A percentile compares a stretch with the other conserved stretches of the same genome.
Evolutionary conservation across 1,140 invertebrate genomes (phyloP).

Genomic region (Bombus terrestris): DNA sequence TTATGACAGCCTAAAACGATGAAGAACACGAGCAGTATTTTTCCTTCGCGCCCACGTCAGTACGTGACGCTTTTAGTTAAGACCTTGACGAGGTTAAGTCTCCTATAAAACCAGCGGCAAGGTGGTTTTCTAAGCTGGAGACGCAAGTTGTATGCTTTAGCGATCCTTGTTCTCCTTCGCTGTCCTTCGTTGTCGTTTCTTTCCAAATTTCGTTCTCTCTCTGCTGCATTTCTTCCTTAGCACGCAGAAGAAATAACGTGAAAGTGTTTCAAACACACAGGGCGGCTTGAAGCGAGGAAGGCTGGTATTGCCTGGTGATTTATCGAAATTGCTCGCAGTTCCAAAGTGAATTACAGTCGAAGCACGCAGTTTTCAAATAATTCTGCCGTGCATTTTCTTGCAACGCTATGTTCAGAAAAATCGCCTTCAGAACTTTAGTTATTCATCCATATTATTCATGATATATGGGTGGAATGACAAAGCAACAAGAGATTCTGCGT

Average conservation of each 20-base stretch:
- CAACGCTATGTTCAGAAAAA: not conserved
- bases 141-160: not conserved
- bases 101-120: slow-evolving; percentile 28
- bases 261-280: slow-evolving; percentile 7
- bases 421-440: not conserved
- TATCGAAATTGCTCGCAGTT: slow-evolving; percentile 50
- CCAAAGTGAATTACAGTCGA: slow-evolving; percentile 49
- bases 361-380: slow-evolving; percentile 20
- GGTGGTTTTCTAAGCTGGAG: not conserved
- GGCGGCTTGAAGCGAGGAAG: not conserved
- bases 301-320: slow-evolving; percentile 24
- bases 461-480: not conserved
- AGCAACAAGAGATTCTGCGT: not conserved
- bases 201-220: not conserved
- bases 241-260: slow-evolving; percentile 9
- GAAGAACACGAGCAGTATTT: not conserved
- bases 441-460: not conserved
- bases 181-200: not conserved
- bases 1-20: not conserved
- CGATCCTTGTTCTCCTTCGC: not conserved
- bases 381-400: slow-evolving; percentile 20
- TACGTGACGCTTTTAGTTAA: slow-evolving; percentile 53
- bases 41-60: not conserved
- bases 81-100: slow-evolving; percentile 51
- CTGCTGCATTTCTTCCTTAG: not conserved